Base-by-base conservation (phyloP, 2,888 invertebrate genomes). In the Eristalinus aeneus region DNA sequence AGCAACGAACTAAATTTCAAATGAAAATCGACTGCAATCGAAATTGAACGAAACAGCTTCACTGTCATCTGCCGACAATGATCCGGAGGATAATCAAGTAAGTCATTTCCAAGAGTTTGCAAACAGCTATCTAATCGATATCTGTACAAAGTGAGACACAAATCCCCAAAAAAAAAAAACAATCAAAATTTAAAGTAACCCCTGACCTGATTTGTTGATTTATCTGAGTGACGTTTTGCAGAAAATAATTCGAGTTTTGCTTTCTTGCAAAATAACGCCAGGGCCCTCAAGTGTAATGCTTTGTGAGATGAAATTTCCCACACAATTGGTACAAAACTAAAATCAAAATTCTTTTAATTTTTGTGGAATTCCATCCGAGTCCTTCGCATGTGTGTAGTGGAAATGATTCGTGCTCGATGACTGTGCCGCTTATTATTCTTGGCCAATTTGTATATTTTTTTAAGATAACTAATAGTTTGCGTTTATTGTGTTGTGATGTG, bases 11-110 rank as follows among this genome's bases (percentile, higher is more conserved):
- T 89, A 95, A 96, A 86, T 94, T 98, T 81, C 97, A 97, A 92
- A 98, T 98, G 98, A 99, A 99, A 93, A 94, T 98, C 84, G 98
- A 98, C 93, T 97, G 97, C 96, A 97, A 91, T 96, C 97, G 92
- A 97, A 97, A 92, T 93, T 98, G 72, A 95, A 96, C 5, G 98
- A 98, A 93, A 97, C 98, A 0, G 97, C 97, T 0, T 98, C 98
- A 2, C 94, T 98, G 84, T 97, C 97, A 85, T 98, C 98, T 11
- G 97, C 97, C 4, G 97, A 97, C 91, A 97, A 97, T 72, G 97
- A 97, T 90, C 96, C 95, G 81, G 96, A 97, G 90, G 96, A 95
- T 92, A 92, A 92, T 91, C 94, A 94, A 90, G 92, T 92, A 89
- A 88, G 88, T 81, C 61, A 5, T 53, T 54, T 6, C 27, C 20